Base-by-base conservation (phyloP, 2,113 vertebrate genomes). In the Brachypteracias leptosomus region DNA sequence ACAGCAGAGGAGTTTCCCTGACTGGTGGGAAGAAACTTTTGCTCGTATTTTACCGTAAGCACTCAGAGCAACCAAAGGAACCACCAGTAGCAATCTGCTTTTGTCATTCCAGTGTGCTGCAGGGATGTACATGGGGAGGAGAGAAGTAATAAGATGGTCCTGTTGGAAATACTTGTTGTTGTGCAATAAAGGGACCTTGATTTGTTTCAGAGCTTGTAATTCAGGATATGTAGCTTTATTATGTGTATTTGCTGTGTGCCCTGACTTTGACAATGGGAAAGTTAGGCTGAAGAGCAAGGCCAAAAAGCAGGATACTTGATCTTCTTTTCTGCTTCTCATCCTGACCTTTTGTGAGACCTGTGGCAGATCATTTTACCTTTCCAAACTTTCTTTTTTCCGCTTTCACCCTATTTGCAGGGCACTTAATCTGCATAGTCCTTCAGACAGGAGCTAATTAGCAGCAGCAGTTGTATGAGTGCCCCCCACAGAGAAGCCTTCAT, bases 1-100 rank as follows among this genome's bases (percentile, higher is more conserved):
- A 91, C 47, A 77, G 72, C 78, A 71, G 36, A 90, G 85, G 66
- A 81, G 88, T 93, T 96, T 93, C 68, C 72, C 79, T 94, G 28
- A 59, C 57, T 81, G 51, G 65, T 93, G 29, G 51, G 67, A 91
- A 93, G 78, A 91, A 94, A 80, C 58, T 80, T 84, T 42, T 8
- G 6, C 42, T 88, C 29, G 7, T 87, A 44, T 94, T 90, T 92
- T 92, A 68, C 82, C 4, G 21, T 80, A 90, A 90, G 59, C 4
- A 0, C 65, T 81, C 89, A 84, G 57, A 87, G 33, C 47, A 90
- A 92, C 57, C 55, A 75, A 86, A 92, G 86, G 75, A 93, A 77
- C 58, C 26, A 84, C 52, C 12, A 67, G 35, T 17, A 44, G 47
- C 38, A 74, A 38, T 75, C 51, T 92, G 16, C 26, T 78, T 83